Percentiles rank a stretch among this genome's conserved stretches.
phyloP scores from a whole-genome alignment of 2,797 vertebrate genomes.

The Oreochromis mossambicus region DNA sequence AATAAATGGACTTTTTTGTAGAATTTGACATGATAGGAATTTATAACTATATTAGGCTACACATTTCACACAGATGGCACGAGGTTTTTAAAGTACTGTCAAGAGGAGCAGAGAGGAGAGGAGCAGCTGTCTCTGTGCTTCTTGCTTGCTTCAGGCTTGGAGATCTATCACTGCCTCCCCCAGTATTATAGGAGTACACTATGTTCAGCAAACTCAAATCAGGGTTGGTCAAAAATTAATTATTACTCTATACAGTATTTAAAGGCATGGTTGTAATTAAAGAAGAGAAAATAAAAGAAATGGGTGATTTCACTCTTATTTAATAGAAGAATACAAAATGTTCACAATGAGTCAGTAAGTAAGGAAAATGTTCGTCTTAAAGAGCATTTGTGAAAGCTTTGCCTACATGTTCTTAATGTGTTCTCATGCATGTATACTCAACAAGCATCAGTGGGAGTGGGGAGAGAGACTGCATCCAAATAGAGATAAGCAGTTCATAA shows the following conservation, averaged over 20 bases:
- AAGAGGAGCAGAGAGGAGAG: slow-evolving; percentile 20
- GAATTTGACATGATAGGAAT: not conserved
- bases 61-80: slow-evolving; percentile 31
- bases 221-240: not conserved
- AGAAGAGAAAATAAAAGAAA: not conserved
- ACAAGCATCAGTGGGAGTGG: not conserved
- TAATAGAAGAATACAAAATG: not conserved
- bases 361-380: not conserved
- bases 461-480: not conserved
- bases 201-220: slow-evolving; percentile 11
- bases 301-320: not conserved
- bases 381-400: not conserved
- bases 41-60: not conserved
- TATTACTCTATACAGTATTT: not conserved
- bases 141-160: slow-evolving; percentile 36
- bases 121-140: slow-evolving; percentile 40
- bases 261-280: not conserved
- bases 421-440: not conserved
- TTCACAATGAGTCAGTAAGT: not conserved
- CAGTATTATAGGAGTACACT: not conserved
- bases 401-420: not conserved
- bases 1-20: not conserved
- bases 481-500: not conserved
- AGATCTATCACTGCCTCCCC: slow-evolving; percentile 29
- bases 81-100: slow-evolving; percentile 4